phyloP scores from a whole-genome alignment of 2,797 vertebrate genomes.

The Gadopsis marmoratus region DNA sequence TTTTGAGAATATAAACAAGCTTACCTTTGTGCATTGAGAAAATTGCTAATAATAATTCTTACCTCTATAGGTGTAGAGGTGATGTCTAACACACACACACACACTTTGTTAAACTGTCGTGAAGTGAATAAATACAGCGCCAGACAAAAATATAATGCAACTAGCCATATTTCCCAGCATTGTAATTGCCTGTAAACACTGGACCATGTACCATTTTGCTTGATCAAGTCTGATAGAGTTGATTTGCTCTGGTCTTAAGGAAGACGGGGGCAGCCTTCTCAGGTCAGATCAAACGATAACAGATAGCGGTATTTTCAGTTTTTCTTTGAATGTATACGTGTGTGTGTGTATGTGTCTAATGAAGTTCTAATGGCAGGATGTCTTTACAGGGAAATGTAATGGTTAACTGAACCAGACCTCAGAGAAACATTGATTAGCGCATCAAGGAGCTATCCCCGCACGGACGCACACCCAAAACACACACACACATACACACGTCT shows the following conservation, averaged over 20 bases:
- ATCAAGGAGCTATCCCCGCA: conserved; percentile 68
- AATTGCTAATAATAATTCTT: conserved; percentile 18
- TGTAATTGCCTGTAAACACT: conserved; percentile 1
- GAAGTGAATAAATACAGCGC: background rate
- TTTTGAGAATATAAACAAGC: conserved; percentile 37
- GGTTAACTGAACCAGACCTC: conserved; percentile 76
- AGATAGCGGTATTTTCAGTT: conserved; percentile 31
- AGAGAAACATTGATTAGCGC: conserved; percentile 76
- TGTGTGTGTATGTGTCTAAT: conserved; percentile 58
- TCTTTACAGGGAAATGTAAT: conserved; percentile 73
- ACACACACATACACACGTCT: conserved; percentile 18
- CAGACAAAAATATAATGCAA: background rate
- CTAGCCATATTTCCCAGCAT: background rate
- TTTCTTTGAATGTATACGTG: conserved; percentile 47
- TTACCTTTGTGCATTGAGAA: conserved; percentile 10
- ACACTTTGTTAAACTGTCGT: conserved; percentile 11
- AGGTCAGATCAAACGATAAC: conserved; percentile 53
- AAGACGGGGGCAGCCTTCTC: conserved; percentile 36
- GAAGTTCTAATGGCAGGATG: conserved; percentile 77
- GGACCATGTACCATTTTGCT: conserved; percentile 25
- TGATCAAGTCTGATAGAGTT: conserved; percentile 35
- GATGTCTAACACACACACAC: background rate
- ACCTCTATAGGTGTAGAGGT: background rate
- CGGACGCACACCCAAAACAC: conserved; percentile 23
- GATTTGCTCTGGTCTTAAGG: conserved; percentile 44